Evolutionary conservation across 2,797 vertebrate genomes (phyloP).

Genomic region (Trachops cirrhosus): DNA sequence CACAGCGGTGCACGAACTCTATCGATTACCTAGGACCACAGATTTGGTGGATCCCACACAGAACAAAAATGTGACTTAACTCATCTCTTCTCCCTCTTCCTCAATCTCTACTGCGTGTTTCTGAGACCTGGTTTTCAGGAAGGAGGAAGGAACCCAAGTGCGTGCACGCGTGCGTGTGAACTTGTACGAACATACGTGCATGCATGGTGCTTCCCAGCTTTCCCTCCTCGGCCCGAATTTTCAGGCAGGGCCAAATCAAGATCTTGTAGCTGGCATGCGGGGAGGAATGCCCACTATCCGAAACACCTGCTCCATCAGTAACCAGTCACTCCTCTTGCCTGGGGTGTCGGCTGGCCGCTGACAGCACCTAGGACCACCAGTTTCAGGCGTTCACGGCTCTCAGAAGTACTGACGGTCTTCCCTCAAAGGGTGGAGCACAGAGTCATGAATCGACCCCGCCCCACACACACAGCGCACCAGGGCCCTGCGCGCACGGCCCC

Average conservation of each 20-base stretch:
- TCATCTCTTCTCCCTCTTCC: background rate
- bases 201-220: background rate
- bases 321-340: background rate
- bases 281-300: background rate
- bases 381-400: background rate
- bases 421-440: conserved; percentile 1
- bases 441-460: background rate
- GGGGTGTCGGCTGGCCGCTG: background rate
- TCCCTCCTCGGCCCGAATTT: background rate
- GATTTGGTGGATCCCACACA: background rate
- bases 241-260: background rate
- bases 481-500: background rate
- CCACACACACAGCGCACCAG: background rate
- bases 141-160: background rate
- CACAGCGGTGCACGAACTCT: background rate
- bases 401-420: background rate
- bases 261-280: background rate
- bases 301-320: background rate
- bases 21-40: background rate
- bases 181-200: background rate
- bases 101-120: background rate
- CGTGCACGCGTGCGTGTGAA: background rate
- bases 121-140: background rate
- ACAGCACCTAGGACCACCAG: background rate
- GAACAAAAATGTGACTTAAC: background rate